Percentiles rank a stretch among this genome's conserved stretches.
Evolutionary conservation across 2,113 vertebrate species (phyloP).

Genomic region (Columbina picui): DNA sequence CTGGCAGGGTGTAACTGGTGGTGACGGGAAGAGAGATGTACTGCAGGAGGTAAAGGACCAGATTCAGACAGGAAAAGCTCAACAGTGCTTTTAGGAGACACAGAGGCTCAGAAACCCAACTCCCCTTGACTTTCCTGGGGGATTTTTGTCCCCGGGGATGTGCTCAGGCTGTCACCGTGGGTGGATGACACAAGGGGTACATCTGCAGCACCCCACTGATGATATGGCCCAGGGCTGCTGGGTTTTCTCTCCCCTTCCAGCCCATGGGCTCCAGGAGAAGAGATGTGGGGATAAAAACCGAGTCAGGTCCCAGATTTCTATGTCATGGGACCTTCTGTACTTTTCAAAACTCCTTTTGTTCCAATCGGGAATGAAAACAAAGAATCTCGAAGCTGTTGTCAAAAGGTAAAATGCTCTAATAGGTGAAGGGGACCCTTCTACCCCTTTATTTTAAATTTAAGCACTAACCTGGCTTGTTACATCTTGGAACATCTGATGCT

Average conservation of each 20-base stretch:
- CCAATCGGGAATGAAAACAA: neutral
- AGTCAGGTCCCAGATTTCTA: neutral
- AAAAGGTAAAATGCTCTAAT: neutral
- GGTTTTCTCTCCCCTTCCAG: neutral
- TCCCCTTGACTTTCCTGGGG: neutral
- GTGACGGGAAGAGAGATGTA: neutral
- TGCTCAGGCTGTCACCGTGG: neutral
- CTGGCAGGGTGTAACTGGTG: rapidly evolving
- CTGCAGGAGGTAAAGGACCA: neutral
- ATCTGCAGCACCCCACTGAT: neutral
- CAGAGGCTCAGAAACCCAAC: neutral
- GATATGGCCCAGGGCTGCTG: rapidly evolving
- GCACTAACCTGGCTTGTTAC: conserved; percentile 28
- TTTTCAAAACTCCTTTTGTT: neutral
- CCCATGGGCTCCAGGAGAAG: neutral
- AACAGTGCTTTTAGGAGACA: neutral
- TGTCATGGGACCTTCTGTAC: neutral
- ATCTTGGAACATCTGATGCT: conserved; percentile 50
- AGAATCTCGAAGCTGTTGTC: neutral
- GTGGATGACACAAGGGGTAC: neutral
- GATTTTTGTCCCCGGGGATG: neutral
- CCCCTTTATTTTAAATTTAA: neutral
- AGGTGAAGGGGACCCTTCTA: neutral
- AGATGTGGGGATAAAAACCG: rapidly evolving
- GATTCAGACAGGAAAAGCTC: neutral